Evolutionary conservation across 2,113 vertebrate genomes (phyloP), one percentile per base, ranked within the genome.

Genomic region (Megalops atlanticus): DNA sequence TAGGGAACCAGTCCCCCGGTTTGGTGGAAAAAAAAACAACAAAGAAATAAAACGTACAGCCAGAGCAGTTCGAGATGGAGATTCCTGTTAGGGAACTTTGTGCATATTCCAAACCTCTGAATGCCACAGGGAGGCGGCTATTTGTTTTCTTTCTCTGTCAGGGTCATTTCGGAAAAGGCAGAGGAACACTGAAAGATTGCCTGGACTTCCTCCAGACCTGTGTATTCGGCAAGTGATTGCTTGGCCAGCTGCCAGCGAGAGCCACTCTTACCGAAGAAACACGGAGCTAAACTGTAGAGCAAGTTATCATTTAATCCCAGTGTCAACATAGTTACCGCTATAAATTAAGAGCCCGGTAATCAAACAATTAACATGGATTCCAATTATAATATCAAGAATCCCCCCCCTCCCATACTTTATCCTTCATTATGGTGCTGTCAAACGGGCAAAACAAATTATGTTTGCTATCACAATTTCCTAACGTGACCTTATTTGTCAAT

Each of bases 251-350:
- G 95, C 95, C 95, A 96, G 87, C 16, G 82, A 69, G 80, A 85
- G 83, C 86, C 81, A 85, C 84, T 91, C 88, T 90, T 90, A 85
- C 89, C 88, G 91, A 94, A 85, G 89, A 94, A n/a, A 89, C 89
- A 88, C 0, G 2, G 78, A 86, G 84, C 87, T 88, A 87, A 82
- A 87, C 85, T 94, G 87, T 80, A 94, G 88, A 83, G 87, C 85
- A 91, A 93, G 89, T 91, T 92, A 93, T 91, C 91, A 91, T 94
- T 95, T 93, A 94, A 96, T 94, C 91, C 92, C 88, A 93, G 91
- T 90, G 89, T 95, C 94, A 95, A 94, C 87, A 95, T 89, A 86
- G 86, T 82, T 40, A 0, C 0, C 0, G 87, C 88, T 88, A 92
- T 92, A 95, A 96, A 94, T 95, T 91, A 93, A 94, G 91, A 92